Conservation (phyloP, 2,888 invertebrate genomes). For the Penaeus monodon region DNA sequence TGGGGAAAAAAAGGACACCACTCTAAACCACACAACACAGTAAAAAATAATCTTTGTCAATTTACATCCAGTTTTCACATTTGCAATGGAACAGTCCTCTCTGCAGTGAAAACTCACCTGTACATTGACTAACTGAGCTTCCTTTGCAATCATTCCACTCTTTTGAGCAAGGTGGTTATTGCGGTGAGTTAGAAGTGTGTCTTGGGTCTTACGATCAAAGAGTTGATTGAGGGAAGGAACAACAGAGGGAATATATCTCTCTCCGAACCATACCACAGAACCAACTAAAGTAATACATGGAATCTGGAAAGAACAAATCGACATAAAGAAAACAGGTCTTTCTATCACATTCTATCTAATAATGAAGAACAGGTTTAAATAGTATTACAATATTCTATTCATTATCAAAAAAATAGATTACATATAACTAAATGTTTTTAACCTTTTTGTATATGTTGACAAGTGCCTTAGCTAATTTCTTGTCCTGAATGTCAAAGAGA, state of each 20-base stretch:
- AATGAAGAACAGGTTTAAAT: not conserved
- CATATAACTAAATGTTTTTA: not conserved
- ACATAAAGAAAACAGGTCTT: too few species aligned
- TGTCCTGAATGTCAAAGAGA: conserved; percentile 54
- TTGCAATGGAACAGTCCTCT: not conserved
- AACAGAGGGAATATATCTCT: conserved; percentile 43
- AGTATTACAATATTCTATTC: not conserved
- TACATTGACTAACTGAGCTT: conserved; percentile 46
- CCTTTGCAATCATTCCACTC: conserved; percentile 39
- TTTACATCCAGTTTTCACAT: too few species aligned
- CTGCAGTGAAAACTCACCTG: conserved; percentile 33
- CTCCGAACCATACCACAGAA: conserved; percentile 58
- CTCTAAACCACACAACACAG: too few species aligned
- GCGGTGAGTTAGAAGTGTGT: conserved; percentile 41
- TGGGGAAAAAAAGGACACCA: too few species aligned
- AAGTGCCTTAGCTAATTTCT: conserved; percentile 47
- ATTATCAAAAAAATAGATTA: not conserved
- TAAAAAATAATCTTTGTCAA: too few species aligned
- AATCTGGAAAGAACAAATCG: conserved; percentile 32
- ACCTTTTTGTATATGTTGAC: conserved; percentile 58
- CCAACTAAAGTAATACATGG: conserved; percentile 58
- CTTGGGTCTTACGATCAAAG: conserved; percentile 55
- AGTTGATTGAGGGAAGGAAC: conserved; percentile 42
- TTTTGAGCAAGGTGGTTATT: conserved; percentile 42
- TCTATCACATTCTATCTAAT: not conserved